phyloP scores from a whole-genome alignment of 2,888 invertebrate genomes.

The Sabellastarte sp. region DNA sequence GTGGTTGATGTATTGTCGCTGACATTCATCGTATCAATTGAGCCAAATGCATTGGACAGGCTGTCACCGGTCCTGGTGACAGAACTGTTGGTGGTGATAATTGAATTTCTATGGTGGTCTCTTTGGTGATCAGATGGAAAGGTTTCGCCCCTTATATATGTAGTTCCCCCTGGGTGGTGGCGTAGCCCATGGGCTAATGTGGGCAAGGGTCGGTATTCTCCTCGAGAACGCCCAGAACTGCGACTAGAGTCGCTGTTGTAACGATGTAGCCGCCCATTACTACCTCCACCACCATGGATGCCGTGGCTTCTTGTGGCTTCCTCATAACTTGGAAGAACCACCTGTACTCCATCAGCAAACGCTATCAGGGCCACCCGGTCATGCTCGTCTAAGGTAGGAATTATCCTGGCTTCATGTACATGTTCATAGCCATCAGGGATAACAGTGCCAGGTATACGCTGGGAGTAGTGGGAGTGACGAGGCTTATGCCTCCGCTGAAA shows the following conservation, averaged over 20 bases:
- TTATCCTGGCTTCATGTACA: slow-evolving; percentile 25
- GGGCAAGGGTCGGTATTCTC: slow-evolving; percentile 48
- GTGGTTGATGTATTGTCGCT: slow-evolving; percentile 62
- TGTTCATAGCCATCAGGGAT: background rate
- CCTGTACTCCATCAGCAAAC: slow-evolving; percentile 62
- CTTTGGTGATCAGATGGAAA: background rate
- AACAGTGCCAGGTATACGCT: slow-evolving; percentile 1
- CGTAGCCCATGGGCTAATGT: slow-evolving; percentile 42
- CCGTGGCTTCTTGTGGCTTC: slow-evolving; percentile 59
- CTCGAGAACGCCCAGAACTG: slow-evolving; percentile 10
- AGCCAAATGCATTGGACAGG: slow-evolving; percentile 59
- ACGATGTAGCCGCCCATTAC: slow-evolving; percentile 4
- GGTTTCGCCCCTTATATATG: background rate
- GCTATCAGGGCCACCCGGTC: slow-evolving; percentile 64
- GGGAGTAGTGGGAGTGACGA: slow-evolving; percentile 13
- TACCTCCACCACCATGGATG: too few species aligned
- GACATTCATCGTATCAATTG: slow-evolving; percentile 62
- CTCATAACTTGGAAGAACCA: slow-evolving; percentile 63
- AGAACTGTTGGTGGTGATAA: slow-evolving; percentile 50
- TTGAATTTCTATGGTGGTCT: slow-evolving; percentile 38
- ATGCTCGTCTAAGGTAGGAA: slow-evolving; percentile 58
- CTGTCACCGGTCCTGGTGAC: slow-evolving; percentile 50
- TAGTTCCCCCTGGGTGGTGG: background rate
- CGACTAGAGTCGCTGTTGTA: slow-evolving; percentile 8
- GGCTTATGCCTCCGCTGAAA: slow-evolving; percentile 33